Base-by-base conservation (phyloP, 2,113 vertebrate species). In the Panurus biarmicus region DNA sequence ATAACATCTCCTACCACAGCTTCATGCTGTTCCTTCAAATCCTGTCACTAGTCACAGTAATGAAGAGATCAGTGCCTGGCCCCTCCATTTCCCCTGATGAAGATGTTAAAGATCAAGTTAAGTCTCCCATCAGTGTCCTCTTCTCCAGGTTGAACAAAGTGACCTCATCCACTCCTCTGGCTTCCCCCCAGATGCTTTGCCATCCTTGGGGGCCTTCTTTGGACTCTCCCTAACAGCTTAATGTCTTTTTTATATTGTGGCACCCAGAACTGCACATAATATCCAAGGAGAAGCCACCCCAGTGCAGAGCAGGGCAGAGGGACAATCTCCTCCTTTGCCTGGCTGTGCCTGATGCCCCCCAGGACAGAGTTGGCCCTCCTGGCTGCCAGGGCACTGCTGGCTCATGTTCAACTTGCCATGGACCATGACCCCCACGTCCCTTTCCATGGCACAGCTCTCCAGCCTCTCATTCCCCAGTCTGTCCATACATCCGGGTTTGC, bases 11-110 rank as follows among this genome's bases (percentile, higher is more conserved):
- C 14, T 21, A 21, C 14, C 16, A 18, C 20, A 31, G 20, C 38
- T 74, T 81, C 0, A 0, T 29, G 19, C 38, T n/a, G 9, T 38
- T 58, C 11, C 28, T 23, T 73, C 0, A 0, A n/a, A 33, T 88
- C 12, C 53, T 73, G 38, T 45, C 61, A 14, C 33, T 66, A 36
- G 15, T 73, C 36, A 45, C 11, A 11, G 38, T 24, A 67, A 13
- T 23, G 53, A 44, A 38, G 16, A 53, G 23, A 38, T 29, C 1
- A 0, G 10, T 58, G 35, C 20, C n/a, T 44, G 51, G 45, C 20
- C 24, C 45, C 23, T 81, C 16, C 20, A 15, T 50, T 74, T 67
- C 4, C 14, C 10, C 6, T 58, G 2, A 3, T 38, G 60, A 73
- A 22, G 22, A 6, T 45, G 6, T 11, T 66, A 24, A 73, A 51